phyloP scores from a whole-genome alignment of 2,113 vertebrate species.

The Turnix velox region DNA sequence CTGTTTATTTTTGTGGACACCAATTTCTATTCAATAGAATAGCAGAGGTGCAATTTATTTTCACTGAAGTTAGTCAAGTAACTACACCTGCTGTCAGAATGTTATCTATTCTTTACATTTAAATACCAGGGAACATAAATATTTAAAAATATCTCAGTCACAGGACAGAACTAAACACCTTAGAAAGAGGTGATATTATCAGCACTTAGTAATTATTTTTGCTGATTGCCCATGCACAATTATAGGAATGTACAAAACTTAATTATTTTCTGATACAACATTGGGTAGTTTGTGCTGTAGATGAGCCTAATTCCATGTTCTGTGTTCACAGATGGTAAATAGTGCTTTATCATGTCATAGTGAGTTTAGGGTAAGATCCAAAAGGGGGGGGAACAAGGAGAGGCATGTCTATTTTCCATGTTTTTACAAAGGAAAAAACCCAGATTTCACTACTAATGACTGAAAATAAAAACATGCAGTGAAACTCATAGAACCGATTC shows the following conservation, averaged over 20 bases:
- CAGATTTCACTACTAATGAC: background rate
- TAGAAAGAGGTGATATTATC: background rate
- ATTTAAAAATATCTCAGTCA: background rate
- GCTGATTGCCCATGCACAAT: background rate
- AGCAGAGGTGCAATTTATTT: background rate
- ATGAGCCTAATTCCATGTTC: background rate
- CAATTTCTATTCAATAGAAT: background rate
- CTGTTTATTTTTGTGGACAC: background rate
- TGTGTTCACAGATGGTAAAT: background rate
- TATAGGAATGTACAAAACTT: background rate
- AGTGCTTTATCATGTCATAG: background rate
- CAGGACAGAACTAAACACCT: background rate
- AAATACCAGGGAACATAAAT: background rate
- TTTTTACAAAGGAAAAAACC: background rate
- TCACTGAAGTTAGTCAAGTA: background rate
- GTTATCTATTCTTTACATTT: background rate
- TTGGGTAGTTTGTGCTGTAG: accelerated
- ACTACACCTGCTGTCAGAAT: background rate
- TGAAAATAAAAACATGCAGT: background rate
- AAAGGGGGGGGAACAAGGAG: background rate
- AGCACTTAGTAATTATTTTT: background rate
- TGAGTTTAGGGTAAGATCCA: background rate
- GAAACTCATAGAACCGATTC: background rate
- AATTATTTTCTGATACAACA: background rate
- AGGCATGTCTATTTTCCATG: background rate